Base-by-base conservation (phyloP, 2,888 invertebrate genomes). In the Chrysotoxum bicinctum region DNA sequence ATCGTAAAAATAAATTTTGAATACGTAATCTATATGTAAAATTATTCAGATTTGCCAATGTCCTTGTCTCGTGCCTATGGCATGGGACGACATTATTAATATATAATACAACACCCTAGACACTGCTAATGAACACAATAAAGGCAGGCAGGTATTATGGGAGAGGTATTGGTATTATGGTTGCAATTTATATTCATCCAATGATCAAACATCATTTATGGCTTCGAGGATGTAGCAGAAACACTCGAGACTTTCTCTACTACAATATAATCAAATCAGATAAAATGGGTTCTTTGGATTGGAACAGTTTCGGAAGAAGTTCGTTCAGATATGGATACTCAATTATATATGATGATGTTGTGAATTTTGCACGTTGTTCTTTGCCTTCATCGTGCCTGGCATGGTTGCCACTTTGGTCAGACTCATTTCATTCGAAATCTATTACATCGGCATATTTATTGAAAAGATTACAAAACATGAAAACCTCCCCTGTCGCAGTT, bases 231-330 rank as follows among this genome's bases (percentile, higher is more conserved):
- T 74, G 74, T 69, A 75, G 26, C 4, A 26, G 75, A 75, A 23
- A 30, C 80, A 80, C 72, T 85, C 56, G 76, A 85, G 72, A 32
- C 64, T 32, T 23, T 19, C 23, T 19, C 14, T n/a, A 68, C 68
- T 76, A 75, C 84, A 85, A 85, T 73, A 85, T 76, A 85, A 85
- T 85, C 80, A 68, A 80, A 72, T 80, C 73, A n/a, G n/a, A n/a
- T n/a, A n/a, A n/a, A 76, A 80, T 85, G 48, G 80, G 54, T 66
- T 37, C 60, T 35, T 80, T 60, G 40, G 76, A 72, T 80, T 76
- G 76, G 48, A 60, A 60, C 66, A 16, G 68, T 54, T 85, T 72
- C 60, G 45, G 69, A 73, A 78, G 64, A 78, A 45, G 56, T 62
- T 16, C 37, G 60, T 43, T 9, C 14, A 6, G 35, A 35, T 43